Percentiles rank a stretch among this genome's conserved stretches.
phyloP scores from a whole-genome alignment of 2,888 invertebrate genomes.

The Microplitis deprimator region DNA sequence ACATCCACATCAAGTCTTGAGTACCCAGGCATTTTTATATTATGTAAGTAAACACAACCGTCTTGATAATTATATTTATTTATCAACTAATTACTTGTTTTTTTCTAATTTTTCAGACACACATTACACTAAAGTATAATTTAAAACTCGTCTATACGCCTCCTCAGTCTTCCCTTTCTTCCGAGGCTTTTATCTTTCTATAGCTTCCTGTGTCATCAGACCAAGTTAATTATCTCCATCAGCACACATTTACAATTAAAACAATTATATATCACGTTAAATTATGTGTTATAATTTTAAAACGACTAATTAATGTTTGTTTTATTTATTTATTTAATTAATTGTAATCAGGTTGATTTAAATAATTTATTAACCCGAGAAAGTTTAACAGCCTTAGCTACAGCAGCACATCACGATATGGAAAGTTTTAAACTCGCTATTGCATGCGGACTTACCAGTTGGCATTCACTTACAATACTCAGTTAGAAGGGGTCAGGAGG shows the following conservation, averaged over 20 bases:
- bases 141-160: not conserved
- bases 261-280: not conserved
- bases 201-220: slow-evolving; percentile 23
- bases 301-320: not conserved
- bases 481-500: not conserved
- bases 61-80: not conserved
- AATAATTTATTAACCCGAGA: not conserved
- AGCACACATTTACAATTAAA: not conserved
- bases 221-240: slow-evolving; percentile 1
- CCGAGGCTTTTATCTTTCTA: slow-evolving; percentile 21
- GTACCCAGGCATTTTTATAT: slow-evolving; percentile 45
- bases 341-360: not conserved
- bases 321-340: not conserved
- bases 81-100: not conserved
- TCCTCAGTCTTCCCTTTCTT: not conserved
- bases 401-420: slow-evolving; percentile 6
- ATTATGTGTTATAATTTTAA: not conserved
- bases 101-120: not conserved
- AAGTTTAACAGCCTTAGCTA: not conserved
- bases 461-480: not conserved
- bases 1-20: slow-evolving; percentile 44
- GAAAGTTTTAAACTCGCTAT: slow-evolving; percentile 21
- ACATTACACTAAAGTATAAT: not conserved
- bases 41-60: not conserved
- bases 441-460: slow-evolving; percentile 12